Conservation (phyloP, 1,140 invertebrate species). For the Platyura marginata region DNA sequence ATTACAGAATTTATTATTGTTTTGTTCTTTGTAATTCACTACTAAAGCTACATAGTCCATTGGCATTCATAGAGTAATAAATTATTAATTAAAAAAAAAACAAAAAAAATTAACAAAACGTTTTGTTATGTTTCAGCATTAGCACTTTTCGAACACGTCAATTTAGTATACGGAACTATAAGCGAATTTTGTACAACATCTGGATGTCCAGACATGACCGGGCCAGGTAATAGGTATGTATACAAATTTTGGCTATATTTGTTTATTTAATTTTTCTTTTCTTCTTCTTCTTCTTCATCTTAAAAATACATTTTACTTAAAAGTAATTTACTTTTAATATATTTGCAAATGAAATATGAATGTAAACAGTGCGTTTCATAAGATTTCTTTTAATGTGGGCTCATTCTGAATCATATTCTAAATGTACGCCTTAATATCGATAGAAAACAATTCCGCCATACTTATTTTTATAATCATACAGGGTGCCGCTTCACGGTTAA, state of each 20-base stretch:
- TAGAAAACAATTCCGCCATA: too few relatives aligned
- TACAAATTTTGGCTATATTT: slow-evolving; percentile 4
- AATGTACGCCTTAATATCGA: too few relatives aligned
- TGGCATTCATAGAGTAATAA: too few relatives aligned
- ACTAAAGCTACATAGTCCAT: too few relatives aligned
- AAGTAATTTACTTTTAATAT: background rate
- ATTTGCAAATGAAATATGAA: background rate
- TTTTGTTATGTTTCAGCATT: too few relatives aligned
- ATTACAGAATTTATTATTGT: too few relatives aligned
- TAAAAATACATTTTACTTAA: background rate
- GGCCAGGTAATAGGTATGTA: slow-evolving; percentile 71
- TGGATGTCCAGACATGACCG: slow-evolving; percentile 87
- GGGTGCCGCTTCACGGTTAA: too few relatives aligned
- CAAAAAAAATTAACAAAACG: too few relatives aligned
- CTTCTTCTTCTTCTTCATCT: background rate
- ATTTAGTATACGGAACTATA: slow-evolving; percentile 91
- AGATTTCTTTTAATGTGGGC: background rate
- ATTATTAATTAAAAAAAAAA: too few relatives aligned
- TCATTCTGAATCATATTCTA: too few relatives aligned
- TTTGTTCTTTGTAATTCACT: too few relatives aligned
- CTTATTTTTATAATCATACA: too few relatives aligned
- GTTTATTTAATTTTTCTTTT: slow-evolving; percentile 1
- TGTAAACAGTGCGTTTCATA: background rate
- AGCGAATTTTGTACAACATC: slow-evolving; percentile 94
- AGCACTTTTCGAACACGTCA: slow-evolving; percentile 95